These are phyloP conservation scores for Lacanobia oleracea DNA, from an alignment of 2,888 invertebrate species.

Conservation along the genomic window DNA sequence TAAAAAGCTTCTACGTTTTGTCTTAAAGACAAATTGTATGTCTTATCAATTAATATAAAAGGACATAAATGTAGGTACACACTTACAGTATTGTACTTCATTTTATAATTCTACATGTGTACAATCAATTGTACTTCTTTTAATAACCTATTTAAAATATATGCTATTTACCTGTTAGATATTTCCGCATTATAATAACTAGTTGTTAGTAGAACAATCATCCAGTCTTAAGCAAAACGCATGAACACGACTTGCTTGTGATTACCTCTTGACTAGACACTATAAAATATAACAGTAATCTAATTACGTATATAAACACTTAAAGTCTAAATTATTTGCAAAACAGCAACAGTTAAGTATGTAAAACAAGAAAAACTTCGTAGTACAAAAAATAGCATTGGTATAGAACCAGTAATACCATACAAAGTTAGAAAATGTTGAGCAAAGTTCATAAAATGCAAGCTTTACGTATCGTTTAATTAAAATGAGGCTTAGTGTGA, in stretches of 20 bases:
- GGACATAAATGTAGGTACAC: background rate
- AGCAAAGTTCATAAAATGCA: conserved; percentile 42
- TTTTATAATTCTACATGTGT: conserved; percentile 16
- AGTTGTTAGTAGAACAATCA: conserved; percentile 47
- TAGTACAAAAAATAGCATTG: conserved; percentile 21
- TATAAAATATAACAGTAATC: conserved; percentile 51
- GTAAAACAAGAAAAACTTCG: conserved; percentile 45
- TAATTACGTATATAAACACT: conserved; percentile 55
- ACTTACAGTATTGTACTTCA: conserved; percentile 28
- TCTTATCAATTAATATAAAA: background rate
- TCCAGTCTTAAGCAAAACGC: conserved; percentile 62
- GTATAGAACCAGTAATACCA: conserved; percentile 9
- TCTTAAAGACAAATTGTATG: conserved; percentile 12
- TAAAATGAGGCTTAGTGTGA: conserved; percentile 11
- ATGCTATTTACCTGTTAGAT: conserved; percentile 26
- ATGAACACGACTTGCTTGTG: conserved; percentile 49
- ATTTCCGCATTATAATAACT: conserved; percentile 28
- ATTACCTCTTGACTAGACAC: conserved; percentile 63
- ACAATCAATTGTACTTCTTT: conserved; percentile 47
- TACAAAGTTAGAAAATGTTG: conserved; percentile 35
- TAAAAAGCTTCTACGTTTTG: background rate
- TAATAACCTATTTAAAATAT: conserved; percentile 15
- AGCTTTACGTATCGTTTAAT: conserved; percentile 31
- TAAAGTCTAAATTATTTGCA: conserved; percentile 53
- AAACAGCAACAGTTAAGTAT: conserved; percentile 50